A percentile compares a stretch with the other conserved stretches of the same genome.
Evolutionary conservation across 2,888 invertebrate genomes (phyloP).

Genomic region (Norana najaformis): DNA sequence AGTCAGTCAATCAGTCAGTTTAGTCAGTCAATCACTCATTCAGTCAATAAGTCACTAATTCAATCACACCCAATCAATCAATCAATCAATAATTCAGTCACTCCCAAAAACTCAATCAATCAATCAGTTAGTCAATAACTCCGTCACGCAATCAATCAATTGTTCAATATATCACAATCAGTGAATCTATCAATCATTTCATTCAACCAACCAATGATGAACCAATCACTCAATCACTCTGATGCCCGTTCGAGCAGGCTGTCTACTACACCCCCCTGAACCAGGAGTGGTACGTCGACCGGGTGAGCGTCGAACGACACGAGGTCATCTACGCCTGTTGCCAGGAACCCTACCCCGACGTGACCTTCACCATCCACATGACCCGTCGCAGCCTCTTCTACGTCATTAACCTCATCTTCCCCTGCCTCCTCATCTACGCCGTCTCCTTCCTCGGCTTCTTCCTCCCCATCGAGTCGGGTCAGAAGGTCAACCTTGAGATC

Average conservation of each 20-base stretch:
- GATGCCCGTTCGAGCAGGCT: too few relatives aligned
- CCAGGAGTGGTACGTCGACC: constrained; percentile 65
- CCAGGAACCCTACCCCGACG: constrained; percentile 49
- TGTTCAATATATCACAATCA: constrained; percentile 55
- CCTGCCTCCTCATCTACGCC: constrained; percentile 51
- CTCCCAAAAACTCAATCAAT: too few relatives aligned
- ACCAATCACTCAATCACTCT: too few relatives aligned
- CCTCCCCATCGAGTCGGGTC: constrained; percentile 49
- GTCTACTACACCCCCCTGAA: constrained; percentile 77
- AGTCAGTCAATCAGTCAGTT: too few relatives aligned
- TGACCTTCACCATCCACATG: constrained; percentile 51
- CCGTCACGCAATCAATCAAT: too few relatives aligned
- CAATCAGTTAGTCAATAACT: too few relatives aligned
- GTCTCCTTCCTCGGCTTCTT: too few relatives aligned
- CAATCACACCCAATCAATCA: too few relatives aligned
- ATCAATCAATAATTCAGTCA: too few relatives aligned
- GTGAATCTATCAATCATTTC: constrained; percentile 37
- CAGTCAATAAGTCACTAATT: too few relatives aligned
- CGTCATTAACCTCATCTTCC: constrained; percentile 49
- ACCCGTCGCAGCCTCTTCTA: constrained; percentile 49
- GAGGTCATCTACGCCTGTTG: constrained; percentile 49
- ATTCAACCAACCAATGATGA: too few relatives aligned
- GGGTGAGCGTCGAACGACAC: constrained; percentile 42
- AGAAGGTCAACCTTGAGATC: constrained; percentile 49
- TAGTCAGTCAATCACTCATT: too few relatives aligned